These are phyloP conservation scores for Ictidomys tridecemlineatus DNA, from an alignment of 2,113 vertebrate species.

Conservation along the genomic window DNA sequence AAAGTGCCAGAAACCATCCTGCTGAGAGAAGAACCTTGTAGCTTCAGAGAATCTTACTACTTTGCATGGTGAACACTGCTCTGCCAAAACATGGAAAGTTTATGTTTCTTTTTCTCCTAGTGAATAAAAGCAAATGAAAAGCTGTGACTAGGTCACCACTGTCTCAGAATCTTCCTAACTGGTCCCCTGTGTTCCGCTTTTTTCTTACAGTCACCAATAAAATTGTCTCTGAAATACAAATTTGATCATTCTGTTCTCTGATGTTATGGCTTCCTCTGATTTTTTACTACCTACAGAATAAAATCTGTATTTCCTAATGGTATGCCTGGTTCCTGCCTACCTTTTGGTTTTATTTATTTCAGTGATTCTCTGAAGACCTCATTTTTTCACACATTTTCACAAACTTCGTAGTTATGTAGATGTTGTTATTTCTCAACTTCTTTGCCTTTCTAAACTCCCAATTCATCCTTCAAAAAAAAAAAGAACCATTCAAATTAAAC, in stretches of 20 bases:
- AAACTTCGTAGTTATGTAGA: not conserved
- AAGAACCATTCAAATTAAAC: not conserved
- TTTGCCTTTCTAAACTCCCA: not conserved
- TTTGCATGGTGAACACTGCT: not conserved
- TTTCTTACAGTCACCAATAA: not conserved
- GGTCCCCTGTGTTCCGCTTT: not conserved
- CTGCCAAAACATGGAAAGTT: not conserved
- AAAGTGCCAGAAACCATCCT: not conserved
- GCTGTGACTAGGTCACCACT: not conserved
- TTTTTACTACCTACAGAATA: not conserved
- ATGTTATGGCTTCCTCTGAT: not conserved
- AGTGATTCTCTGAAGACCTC: not conserved
- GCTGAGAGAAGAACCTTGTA: not conserved
- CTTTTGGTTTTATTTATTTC: not conserved
- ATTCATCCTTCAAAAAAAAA: not conserved
- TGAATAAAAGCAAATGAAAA: not conserved
- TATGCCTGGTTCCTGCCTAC: not conserved
- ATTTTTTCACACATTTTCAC: not conserved
- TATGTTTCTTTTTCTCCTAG: not conserved
- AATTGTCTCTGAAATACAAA: not conserved
- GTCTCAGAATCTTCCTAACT: not conserved
- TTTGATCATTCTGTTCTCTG: not conserved
- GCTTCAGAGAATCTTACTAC: not conserved
- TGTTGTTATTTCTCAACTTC: not conserved
- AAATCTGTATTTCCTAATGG: not conserved